Evolutionary conservation across 2,888 invertebrate species (phyloP).

Genomic region (Nemapogon koenigi): DNA sequence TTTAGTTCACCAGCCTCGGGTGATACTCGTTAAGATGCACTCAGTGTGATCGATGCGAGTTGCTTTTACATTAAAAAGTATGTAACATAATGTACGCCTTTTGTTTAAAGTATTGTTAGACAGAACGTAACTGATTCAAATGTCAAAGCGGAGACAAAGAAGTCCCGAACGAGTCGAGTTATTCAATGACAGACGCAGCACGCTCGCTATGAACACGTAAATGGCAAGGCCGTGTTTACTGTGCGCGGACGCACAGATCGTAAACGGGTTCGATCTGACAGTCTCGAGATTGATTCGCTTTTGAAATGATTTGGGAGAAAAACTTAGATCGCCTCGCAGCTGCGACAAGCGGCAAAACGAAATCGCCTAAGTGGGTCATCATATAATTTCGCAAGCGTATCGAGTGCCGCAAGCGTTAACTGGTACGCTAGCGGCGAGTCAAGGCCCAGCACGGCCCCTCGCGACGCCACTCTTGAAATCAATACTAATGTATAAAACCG

Average conservation of each 20-base stretch:
- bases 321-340: conserved; percentile 32
- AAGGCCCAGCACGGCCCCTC: conserved; percentile 38
- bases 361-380: conserved; percentile 59
- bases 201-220: conserved; percentile 20
- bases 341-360: conserved; percentile 47
- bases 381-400: conserved; percentile 61
- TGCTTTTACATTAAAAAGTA: no score
- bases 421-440: conserved; percentile 51
- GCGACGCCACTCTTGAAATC: conserved; percentile 4
- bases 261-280: not conserved
- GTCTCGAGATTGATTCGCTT: conserved; percentile 18
- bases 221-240: conserved; percentile 22
- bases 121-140: no score
- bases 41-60: no score
- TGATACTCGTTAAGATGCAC: no score
- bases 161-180: not conserved
- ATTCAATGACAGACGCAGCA: conserved; percentile 10
- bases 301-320: conserved; percentile 39
- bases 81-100: no score
- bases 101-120: no score
- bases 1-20: conserved; percentile 8
- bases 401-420: conserved; percentile 59
- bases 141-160: no score
- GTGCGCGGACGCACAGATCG: conserved; percentile 21
- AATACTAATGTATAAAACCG: not conserved